A percentile compares a stretch with the other conserved stretches of the same genome.
Evolutionary conservation across 2,797 vertebrate genomes (phyloP).

Genomic region (Rhinophrynus dorsalis): DNA sequence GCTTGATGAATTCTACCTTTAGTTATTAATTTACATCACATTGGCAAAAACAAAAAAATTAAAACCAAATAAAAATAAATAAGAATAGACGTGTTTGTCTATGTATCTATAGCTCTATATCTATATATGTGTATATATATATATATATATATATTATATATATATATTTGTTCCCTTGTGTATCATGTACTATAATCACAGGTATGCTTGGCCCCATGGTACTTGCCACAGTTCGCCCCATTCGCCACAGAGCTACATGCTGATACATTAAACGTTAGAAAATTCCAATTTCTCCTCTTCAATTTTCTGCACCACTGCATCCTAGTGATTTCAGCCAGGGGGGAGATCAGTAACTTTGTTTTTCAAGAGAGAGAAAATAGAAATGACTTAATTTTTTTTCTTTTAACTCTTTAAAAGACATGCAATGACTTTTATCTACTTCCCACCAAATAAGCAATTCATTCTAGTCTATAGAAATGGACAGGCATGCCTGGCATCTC

Average conservation of each 20-base stretch:
- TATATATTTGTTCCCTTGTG: too few species aligned
- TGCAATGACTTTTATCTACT: not conserved
- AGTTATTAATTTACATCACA: too few species aligned
- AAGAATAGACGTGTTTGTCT: too few species aligned
- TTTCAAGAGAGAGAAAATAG: conserved; percentile 38
- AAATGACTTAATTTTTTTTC: conserved; percentile 37
- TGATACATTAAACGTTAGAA: conserved; percentile 45
- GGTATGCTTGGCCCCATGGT: not conserved
- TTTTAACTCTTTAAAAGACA: conserved; percentile 18
- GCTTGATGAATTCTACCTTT: too few species aligned
- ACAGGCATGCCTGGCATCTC: not conserved
- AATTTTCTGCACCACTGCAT: conserved; percentile 41
- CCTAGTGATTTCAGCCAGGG: conserved; percentile 44
- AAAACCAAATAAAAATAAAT: too few species aligned
- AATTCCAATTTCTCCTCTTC: conserved; percentile 45
- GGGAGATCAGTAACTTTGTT: conserved; percentile 39
- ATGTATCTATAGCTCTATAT: too few species aligned
- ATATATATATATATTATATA: too few species aligned
- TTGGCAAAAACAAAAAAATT: too few species aligned
- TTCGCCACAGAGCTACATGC: not conserved
- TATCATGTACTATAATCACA: conserved; percentile 15
- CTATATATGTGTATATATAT: too few species aligned
- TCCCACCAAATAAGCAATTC: not conserved
- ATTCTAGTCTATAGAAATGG: not conserved
- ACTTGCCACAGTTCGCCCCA: conserved; percentile 1